These are phyloP conservation scores for Helostoma temminkii DNA, from an alignment of 2,797 vertebrate species.

Conservation along the genomic window DNA sequence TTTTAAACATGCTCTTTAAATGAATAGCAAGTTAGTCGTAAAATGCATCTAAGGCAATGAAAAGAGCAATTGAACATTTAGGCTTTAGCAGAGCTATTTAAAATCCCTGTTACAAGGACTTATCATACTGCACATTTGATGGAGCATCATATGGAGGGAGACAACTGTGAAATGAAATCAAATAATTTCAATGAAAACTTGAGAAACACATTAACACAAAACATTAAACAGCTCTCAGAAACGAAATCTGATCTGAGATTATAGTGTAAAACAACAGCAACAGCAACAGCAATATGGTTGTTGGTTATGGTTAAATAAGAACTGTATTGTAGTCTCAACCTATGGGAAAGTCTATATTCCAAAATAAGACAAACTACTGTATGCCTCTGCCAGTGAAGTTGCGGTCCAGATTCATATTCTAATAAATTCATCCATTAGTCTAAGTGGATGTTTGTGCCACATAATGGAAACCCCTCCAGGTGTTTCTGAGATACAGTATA, in stretches of 20 bases:
- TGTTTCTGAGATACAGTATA: too few species aligned
- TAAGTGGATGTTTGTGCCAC: too few species aligned
- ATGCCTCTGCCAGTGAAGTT: neutral
- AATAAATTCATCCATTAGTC: too few species aligned
- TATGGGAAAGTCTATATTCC: too few species aligned
- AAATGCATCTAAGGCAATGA: conserved; percentile 76
- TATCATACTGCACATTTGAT: conserved; percentile 29
- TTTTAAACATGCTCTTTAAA: conserved; percentile 76
- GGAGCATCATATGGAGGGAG: conserved; percentile 11
- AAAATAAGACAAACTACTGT: too few species aligned
- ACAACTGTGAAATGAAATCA: conserved; percentile 6
- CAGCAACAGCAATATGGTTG: too few species aligned
- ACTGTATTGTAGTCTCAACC: neutral
- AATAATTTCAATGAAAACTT: conserved; percentile 10
- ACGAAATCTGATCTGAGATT: neutral
- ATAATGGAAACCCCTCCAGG: too few species aligned
- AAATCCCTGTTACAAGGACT: conserved; percentile 36
- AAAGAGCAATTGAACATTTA: conserved; percentile 68
- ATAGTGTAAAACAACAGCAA: neutral
- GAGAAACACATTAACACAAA: neutral
- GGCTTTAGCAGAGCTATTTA: conserved; percentile 54
- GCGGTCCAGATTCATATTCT: neutral
- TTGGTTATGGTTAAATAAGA: neutral
- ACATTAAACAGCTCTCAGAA: conserved; percentile 12
- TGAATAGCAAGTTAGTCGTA: conserved; percentile 80